These are phyloP conservation scores for Adrianichthys oophorus DNA, from an alignment of 2,797 vertebrate genomes.

Conservation along the genomic window DNA sequence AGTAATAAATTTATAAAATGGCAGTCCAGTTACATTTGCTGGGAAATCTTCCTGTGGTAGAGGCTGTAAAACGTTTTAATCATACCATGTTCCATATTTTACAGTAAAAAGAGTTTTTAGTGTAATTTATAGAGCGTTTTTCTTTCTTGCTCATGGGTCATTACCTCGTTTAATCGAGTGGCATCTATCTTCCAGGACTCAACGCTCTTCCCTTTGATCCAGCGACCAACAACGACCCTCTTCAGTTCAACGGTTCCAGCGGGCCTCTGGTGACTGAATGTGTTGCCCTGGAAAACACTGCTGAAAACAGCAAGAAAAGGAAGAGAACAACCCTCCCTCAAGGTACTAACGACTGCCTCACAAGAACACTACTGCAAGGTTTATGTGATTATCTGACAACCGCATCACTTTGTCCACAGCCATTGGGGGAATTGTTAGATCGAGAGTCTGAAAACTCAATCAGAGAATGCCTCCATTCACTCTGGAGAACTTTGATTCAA, in stretches of 20 bases:
- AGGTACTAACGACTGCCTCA: constrained; percentile 73
- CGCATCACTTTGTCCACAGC: constrained; percentile 22
- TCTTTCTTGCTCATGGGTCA: not conserved
- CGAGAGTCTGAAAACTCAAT: constrained; percentile 13
- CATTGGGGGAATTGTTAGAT: constrained; percentile 24
- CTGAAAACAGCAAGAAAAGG: constrained; percentile 86
- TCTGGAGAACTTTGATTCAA: constrained; percentile 26
- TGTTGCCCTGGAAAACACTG: constrained; percentile 80
- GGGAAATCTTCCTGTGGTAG: not conserved
- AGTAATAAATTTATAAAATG: too few relatives aligned
- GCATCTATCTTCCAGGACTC: constrained; percentile 78
- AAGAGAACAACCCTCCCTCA: constrained; percentile 82
- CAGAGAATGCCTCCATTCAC: constrained; percentile 11
- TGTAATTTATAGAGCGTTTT: not conserved
- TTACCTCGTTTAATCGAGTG: constrained; percentile 3
- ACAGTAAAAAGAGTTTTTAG: not conserved
- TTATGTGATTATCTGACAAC: constrained; percentile 25
- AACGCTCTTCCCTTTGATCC: constrained; percentile 88
- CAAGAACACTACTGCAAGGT: constrained; percentile 15
- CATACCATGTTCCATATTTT: not conserved
- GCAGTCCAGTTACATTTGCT: too few relatives aligned
- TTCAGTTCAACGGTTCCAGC: constrained; percentile 80
- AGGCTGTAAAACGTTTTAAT: too few relatives aligned
- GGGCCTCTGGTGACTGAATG: constrained; percentile 77
- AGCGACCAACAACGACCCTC: constrained; percentile 79